Evolutionary conservation across 2,888 invertebrate species (phyloP).

Genomic region (Charanyca ferruginea): DNA sequence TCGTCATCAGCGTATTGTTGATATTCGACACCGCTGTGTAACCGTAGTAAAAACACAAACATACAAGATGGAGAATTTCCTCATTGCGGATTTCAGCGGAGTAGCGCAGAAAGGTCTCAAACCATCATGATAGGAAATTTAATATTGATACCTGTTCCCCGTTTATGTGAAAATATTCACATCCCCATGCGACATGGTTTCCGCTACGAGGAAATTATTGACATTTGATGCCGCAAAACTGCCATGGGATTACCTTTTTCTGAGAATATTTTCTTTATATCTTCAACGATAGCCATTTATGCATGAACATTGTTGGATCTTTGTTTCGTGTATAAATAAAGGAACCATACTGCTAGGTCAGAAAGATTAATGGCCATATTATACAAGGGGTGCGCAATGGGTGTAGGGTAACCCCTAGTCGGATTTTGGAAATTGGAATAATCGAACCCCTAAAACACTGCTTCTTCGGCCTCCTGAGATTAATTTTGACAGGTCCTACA

Average conservation of each 20-base stretch:
- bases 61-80: not conserved
- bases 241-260: conserved; percentile 35
- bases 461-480: conserved; percentile 6
- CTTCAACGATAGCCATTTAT: conserved; percentile 5
- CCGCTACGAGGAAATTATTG: conserved; percentile 46
- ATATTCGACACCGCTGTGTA: not conserved
- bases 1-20: not conserved
- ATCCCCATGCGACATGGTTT: conserved; percentile 51
- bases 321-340: conserved; percentile 10
- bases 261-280: conserved; percentile 14
- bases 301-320: conserved; percentile 1
- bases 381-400: conserved; percentile 36
- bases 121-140: conserved; percentile 45
- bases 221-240: conserved; percentile 52
- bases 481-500: conserved; percentile 4
- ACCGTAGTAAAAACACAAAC: not conserved
- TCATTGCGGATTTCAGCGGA: conserved; percentile 16
- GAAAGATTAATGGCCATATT: conserved; percentile 45
- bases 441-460: conserved; percentile 36
- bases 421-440: conserved; percentile 43
- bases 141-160: conserved; percentile 50
- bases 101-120: conserved; percentile 24
- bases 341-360: conserved; percentile 2
- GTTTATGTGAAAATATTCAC: conserved; percentile 55
- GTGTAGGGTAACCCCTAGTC: conserved; percentile 8